Percentiles rank a stretch among this genome's conserved stretches.
phyloP scores from a whole-genome alignment of 2,113 vertebrate genomes.

The Melanocharis versteri region DNA sequence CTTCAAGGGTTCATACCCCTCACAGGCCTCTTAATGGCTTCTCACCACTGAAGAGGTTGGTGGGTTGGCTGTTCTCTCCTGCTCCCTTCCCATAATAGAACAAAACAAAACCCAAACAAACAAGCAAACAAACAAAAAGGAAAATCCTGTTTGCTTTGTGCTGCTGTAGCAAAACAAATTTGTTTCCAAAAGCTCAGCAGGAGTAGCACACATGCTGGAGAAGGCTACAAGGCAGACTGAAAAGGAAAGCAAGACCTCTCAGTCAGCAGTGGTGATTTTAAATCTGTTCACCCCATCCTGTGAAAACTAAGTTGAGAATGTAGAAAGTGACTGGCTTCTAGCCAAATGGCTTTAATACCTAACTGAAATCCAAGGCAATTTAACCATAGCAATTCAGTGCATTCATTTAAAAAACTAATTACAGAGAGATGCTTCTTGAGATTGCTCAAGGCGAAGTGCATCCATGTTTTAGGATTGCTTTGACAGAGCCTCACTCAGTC shows the following conservation, averaged over 20 bases:
- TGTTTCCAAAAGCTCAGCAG: background rate
- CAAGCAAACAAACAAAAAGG: background rate
- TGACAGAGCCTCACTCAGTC: background rate
- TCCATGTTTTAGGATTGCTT: background rate
- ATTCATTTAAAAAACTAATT: background rate
- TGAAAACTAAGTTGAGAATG: background rate
- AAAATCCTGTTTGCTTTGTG: background rate
- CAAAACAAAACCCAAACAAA: background rate
- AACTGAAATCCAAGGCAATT: background rate
- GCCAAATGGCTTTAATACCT: background rate
- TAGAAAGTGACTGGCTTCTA: background rate
- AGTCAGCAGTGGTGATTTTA: background rate
- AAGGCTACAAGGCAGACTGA: background rate
- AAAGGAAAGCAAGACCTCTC: background rate
- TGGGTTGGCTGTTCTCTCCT: background rate
- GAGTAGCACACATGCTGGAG: background rate
- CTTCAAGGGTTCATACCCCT: background rate
- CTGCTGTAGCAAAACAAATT: background rate
- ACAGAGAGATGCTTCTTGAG: background rate
- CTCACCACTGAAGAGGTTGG: background rate
- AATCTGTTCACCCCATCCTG: background rate
- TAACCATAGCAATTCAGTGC: background rate
- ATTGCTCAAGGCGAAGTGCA: background rate
- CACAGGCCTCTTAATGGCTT: background rate
- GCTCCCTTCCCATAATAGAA: background rate